Conservation (phyloP, 2,797 vertebrate genomes). For the Acropternis orthonyx region DNA sequence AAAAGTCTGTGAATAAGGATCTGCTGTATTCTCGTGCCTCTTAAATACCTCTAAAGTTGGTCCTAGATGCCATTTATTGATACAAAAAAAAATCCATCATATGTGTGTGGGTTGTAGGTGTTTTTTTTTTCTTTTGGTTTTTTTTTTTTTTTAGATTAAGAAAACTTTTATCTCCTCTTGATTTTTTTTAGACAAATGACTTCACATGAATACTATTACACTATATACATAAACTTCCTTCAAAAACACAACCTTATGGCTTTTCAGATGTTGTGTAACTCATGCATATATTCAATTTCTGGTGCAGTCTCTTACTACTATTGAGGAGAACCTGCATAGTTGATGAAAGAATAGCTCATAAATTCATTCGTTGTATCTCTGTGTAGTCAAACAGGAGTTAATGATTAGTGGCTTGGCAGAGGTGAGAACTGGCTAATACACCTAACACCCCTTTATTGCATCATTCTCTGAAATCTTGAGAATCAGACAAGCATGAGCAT, state of each 20-base stretch:
- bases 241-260: not conserved
- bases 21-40: not conserved
- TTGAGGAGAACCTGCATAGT: slow-evolving; percentile 33
- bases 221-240: not conserved
- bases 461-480: not conserved
- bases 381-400: not conserved
- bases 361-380: slow-evolving; percentile 24
- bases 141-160: not conserved
- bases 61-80: not conserved
- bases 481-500: not conserved
- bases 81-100: not conserved
- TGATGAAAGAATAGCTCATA: slow-evolving; percentile 30
- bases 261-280: not conserved
- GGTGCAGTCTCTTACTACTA: not conserved
- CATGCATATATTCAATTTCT: not conserved
- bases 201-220: not conserved
- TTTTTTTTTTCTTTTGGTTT: not conserved
- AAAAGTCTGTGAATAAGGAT: not conserved
- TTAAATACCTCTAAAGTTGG: not conserved
- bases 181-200: not conserved
- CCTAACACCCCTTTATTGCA: not conserved
- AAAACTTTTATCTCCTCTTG: not conserved
- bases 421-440: not conserved
- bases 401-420: slow-evolving; percentile 41
- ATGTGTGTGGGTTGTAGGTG: accelerated